Conservation (phyloP, 92 coral and sea anemone genomes). For the Phenganax subtilis region DNA sequence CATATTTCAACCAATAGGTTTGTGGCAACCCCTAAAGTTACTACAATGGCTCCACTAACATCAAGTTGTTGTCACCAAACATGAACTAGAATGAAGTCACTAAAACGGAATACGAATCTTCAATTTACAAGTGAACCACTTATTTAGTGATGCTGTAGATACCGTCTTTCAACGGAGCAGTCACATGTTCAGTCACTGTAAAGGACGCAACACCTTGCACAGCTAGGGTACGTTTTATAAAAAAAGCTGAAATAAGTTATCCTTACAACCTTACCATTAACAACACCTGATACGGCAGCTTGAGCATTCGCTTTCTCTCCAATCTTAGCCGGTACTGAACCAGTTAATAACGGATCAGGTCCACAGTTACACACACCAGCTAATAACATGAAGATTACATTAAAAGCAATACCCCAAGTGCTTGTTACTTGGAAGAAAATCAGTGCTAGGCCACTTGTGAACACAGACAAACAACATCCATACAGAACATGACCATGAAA, state of each 20-base stretch:
- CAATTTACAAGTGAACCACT: no score
- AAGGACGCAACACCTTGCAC: no score
- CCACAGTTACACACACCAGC: constrained; percentile 99
- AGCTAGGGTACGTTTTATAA: no score
- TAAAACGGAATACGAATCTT: no score
- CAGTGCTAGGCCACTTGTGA: constrained; percentile 75
- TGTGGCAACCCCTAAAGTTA: no score
- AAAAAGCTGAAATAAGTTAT: not conserved
- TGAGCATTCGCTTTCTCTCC: constrained; percentile 93
- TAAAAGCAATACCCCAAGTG: constrained; percentile 67
- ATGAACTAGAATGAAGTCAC: no score
- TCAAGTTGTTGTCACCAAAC: no score
- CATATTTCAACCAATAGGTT: no score
- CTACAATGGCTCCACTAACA: no score
- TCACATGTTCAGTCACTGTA: no score
- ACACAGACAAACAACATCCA: constrained; percentile 66
- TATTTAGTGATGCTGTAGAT: no score
- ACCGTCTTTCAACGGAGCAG: no score
- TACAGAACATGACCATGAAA: constrained; percentile 71
- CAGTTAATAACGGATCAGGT: constrained; percentile 86
- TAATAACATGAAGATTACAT: constrained; percentile 75
- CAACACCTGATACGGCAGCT: constrained; percentile 95
- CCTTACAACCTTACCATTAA: constrained; percentile 63
- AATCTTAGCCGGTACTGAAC: constrained; percentile 84
- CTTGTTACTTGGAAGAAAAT: constrained; percentile 82